phyloP scores from a whole-genome alignment of 2,888 invertebrate genomes.

The Ormyrus thymus region DNA sequence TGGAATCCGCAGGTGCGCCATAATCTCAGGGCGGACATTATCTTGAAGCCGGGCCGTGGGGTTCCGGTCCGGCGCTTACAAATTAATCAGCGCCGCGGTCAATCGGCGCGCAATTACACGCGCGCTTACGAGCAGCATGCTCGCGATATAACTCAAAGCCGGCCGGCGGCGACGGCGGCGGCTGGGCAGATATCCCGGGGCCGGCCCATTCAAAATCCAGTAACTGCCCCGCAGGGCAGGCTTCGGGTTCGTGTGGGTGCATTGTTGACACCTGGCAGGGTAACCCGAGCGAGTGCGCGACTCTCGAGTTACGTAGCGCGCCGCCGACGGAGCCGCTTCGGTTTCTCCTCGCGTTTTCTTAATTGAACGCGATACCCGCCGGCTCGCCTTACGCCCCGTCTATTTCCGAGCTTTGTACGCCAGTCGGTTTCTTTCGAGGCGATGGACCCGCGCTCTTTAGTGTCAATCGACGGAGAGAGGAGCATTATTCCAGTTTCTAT shows the following conservation, averaged over 20 bases:
- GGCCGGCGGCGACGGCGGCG: not conserved
- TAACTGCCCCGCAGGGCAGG: too few species aligned
- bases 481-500: not conserved
- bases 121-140: not conserved
- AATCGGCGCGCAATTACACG: conserved; percentile 38
- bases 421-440: not conserved
- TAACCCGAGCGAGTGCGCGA: conserved; percentile 30
- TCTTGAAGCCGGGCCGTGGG: not conserved
- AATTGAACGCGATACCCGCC: conserved; percentile 32
- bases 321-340: conserved; percentile 10
- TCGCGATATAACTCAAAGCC: conserved; percentile 21
- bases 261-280: conserved; percentile 43
- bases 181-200: too few species aligned
- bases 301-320: conserved; percentile 15
- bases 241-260: conserved; percentile 7
- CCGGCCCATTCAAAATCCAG: too few species aligned
- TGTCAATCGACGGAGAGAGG: not conserved
- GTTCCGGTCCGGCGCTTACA: not conserved
- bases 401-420: not conserved
- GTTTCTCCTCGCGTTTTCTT: conserved; percentile 27
- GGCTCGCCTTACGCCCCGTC: conserved; percentile 16
- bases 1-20: too few species aligned
- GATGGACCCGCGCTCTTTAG: not conserved
- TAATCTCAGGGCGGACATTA: not conserved
- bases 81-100: conserved; percentile 40